These are phyloP conservation scores for Danaus chrysippus DNA, from an alignment of 2,888 invertebrate species.

Conservation along the genomic window DNA sequence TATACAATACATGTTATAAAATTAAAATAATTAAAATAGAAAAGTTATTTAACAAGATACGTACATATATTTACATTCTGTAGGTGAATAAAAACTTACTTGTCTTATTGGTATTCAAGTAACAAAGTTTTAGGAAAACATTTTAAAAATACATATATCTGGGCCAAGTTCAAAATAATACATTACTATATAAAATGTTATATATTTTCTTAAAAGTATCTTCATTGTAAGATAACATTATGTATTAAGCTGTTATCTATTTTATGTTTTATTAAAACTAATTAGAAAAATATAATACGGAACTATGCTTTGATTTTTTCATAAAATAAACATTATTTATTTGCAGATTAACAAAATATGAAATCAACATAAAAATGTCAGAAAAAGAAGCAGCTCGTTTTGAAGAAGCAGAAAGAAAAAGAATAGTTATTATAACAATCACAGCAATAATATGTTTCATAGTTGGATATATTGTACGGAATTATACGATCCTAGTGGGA, in stretches of 20 bases:
- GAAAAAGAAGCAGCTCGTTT: conserved; percentile 64
- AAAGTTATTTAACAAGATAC: too few relatives aligned
- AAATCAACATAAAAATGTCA: conserved; percentile 52
- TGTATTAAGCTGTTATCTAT: background rate
- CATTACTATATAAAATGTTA: too few relatives aligned
- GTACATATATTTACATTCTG: background rate
- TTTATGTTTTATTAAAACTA: background rate
- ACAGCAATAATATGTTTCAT: conserved; percentile 43
- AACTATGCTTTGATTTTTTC: background rate
- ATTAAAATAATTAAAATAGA: too few relatives aligned
- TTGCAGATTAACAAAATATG: conserved; percentile 40
- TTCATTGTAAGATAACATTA: too few relatives aligned
- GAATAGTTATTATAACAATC: conserved; percentile 47
- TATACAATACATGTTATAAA: too few relatives aligned
- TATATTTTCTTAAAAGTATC: too few relatives aligned
- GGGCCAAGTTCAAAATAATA: too few relatives aligned
- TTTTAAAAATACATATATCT: too few relatives aligned
- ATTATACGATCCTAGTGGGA: conserved; percentile 44
- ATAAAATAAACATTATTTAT: background rate
- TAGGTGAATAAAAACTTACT: too few relatives aligned
- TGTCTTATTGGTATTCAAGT: too few relatives aligned
- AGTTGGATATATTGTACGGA: conserved; percentile 50
- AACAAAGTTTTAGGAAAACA: too few relatives aligned
- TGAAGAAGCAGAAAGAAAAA: conserved; percentile 63
- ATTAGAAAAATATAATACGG: background rate